These are phyloP conservation scores for Cyanoderma ruficeps DNA, from an alignment of 2,113 vertebrate species.

Conservation along the genomic window DNA sequence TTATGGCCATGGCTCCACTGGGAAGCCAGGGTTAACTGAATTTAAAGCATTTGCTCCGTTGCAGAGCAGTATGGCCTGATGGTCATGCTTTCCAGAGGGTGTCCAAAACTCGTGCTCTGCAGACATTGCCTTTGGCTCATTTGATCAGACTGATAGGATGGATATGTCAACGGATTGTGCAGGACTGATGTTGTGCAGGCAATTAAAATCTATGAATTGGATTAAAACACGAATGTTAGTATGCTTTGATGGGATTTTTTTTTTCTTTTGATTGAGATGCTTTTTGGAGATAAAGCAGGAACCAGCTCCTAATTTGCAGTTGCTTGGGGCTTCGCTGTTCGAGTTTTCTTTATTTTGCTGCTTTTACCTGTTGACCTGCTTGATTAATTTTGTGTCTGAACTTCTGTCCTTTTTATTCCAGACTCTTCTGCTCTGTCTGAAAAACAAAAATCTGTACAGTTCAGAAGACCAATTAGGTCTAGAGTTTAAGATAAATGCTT, in stretches of 20 bases:
- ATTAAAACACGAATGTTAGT: not conserved
- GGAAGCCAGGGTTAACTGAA: not conserved
- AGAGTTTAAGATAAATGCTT: not conserved
- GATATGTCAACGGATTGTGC: not conserved
- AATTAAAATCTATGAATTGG: slow-evolving; percentile 12
- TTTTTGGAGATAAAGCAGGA: not conserved
- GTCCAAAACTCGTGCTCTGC: not conserved
- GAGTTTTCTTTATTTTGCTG: not conserved
- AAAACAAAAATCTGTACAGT: not conserved
- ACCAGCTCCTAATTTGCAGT: not conserved
- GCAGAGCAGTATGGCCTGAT: not conserved
- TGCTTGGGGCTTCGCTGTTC: not conserved
- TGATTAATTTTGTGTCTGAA: slow-evolving; percentile 56
- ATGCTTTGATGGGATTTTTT: not conserved
- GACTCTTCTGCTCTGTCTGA: not conserved
- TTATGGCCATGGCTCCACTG: not conserved
- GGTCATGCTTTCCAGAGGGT: not conserved
- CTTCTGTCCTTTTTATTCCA: slow-evolving; percentile 9
- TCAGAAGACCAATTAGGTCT: not conserved
- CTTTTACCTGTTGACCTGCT: slow-evolving; percentile 52
- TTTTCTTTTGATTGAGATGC: not conserved
- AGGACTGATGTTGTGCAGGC: not conserved
- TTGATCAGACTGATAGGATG: not conserved
- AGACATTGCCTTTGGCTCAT: not conserved
- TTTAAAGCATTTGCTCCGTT: not conserved